phyloP scores from a whole-genome alignment of 2,888 invertebrate species.

The Apodemia mormo region DNA sequence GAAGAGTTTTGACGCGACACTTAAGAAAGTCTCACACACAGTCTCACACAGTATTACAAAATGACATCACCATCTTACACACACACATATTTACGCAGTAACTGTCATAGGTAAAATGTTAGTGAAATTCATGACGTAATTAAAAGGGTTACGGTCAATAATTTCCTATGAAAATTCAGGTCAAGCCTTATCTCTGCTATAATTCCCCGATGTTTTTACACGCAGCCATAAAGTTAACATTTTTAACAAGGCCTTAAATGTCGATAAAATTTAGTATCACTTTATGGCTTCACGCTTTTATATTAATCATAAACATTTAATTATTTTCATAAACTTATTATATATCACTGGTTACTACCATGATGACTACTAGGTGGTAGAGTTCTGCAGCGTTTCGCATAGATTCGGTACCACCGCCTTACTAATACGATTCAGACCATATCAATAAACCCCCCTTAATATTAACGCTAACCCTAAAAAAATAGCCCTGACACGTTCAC shows the following conservation, averaged over 20 bases:
- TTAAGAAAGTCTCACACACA: too few species aligned
- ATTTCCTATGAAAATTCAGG: conserved; percentile 6
- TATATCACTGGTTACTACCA: too few species aligned
- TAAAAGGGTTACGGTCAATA: conserved; percentile 14
- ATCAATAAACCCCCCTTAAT: too few species aligned
- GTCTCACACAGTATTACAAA: background rate
- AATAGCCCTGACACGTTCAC: too few species aligned
- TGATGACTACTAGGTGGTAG: too few species aligned
- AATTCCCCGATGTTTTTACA: conserved; percentile 10
- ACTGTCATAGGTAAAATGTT: background rate
- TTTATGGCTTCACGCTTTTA: background rate
- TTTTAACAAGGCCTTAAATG: background rate
- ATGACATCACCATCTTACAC: background rate
- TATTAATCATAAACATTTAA: background rate
- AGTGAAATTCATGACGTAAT: background rate
- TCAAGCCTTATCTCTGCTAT: conserved; percentile 9
- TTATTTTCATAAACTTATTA: background rate
- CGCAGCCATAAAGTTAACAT: conserved; percentile 1
- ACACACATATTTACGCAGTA: background rate
- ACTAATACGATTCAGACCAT: too few species aligned
- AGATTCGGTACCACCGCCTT: too few species aligned
- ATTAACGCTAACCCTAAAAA: too few species aligned
- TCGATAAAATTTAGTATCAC: background rate
- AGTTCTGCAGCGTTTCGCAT: too few species aligned
- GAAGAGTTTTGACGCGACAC: too few species aligned